Percentiles rank a stretch among this genome's conserved stretches.
Conservation (phyloP, 2,797 vertebrate species). For the Malacoraja senta region DNA sequence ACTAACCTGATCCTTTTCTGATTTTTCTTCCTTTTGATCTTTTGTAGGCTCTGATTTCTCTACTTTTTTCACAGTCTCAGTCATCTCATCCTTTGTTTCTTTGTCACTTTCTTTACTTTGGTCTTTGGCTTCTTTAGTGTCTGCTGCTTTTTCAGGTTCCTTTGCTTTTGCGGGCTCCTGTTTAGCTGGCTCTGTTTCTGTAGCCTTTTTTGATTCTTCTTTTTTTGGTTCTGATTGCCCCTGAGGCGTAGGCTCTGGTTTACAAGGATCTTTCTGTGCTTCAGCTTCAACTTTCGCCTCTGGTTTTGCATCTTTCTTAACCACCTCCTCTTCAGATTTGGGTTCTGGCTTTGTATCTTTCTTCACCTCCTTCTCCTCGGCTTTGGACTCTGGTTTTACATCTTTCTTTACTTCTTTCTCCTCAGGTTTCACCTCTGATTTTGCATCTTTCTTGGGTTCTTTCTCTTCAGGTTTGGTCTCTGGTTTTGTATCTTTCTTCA, state of each 20-base stretch:
- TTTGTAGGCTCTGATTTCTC: slow-evolving; percentile 53
- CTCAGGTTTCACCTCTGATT: slow-evolving; percentile 43
- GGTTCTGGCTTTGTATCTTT: too few species aligned
- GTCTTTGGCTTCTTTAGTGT: slow-evolving; percentile 45
- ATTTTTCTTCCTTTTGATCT: slow-evolving; percentile 45
- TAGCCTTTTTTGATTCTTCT: slow-evolving; percentile 48
- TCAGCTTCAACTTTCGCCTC: slow-evolving; percentile 49
- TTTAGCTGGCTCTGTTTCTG: slow-evolving; percentile 50
- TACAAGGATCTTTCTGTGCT: slow-evolving; percentile 43
- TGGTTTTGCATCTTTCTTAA: slow-evolving; percentile 49
- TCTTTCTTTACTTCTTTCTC: background rate
- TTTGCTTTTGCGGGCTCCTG: slow-evolving; percentile 36
- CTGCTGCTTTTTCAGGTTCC: slow-evolving; percentile 48
- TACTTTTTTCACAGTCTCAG: slow-evolving; percentile 46
- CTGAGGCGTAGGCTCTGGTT: slow-evolving; percentile 48
- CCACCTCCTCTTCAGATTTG: slow-evolving; percentile 42
- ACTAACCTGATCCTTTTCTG: slow-evolving; percentile 38
- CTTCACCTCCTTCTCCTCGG: background rate
- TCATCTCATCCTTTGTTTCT: slow-evolving; percentile 32
- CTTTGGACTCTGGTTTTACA: background rate
- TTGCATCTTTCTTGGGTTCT: slow-evolving; percentile 36
- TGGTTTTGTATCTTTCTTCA: too few species aligned
- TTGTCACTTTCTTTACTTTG: slow-evolving; percentile 15
- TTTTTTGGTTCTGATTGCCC: slow-evolving; percentile 45
- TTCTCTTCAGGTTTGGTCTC: slow-evolving; percentile 28